Percentiles rank a stretch among this genome's conserved stretches.
These are phyloP conservation scores for Thamnaconus septentrionalis DNA, from an alignment of 2,113 vertebrate genomes.

Conservation along the genomic window DNA sequence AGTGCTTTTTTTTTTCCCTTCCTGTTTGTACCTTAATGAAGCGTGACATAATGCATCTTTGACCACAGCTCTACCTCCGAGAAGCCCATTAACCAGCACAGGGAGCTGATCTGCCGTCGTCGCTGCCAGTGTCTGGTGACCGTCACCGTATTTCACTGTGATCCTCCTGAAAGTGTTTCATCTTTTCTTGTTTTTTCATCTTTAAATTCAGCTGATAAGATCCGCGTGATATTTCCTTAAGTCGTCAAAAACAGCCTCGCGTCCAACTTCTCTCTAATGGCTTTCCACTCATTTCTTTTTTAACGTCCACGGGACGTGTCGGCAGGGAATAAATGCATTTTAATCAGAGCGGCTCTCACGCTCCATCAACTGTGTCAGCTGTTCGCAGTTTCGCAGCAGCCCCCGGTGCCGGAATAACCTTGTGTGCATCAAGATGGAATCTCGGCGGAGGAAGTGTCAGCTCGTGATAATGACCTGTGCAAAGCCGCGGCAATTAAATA, in stretches of 20 bases:
- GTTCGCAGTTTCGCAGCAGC: constrained; percentile 37
- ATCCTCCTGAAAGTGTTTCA: not conserved
- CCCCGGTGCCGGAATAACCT: constrained; percentile 26
- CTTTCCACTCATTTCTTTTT: constrained; percentile 22
- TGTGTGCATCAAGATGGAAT: constrained; percentile 19
- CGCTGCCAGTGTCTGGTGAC: constrained; percentile 19
- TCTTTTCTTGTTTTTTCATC: not conserved
- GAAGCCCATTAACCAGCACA: constrained; percentile 30
- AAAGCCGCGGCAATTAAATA: not conserved
- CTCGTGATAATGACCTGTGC: constrained; percentile 32
- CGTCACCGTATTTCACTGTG: constrained; percentile 11
- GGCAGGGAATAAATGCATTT: constrained; percentile 15
- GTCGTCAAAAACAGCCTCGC: not conserved
- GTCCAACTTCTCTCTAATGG: constrained; percentile 37
- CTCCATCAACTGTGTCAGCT: constrained; percentile 26
- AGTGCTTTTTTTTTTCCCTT: constrained; percentile 1
- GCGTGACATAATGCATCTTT: constrained; percentile 18
- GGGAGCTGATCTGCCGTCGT: constrained; percentile 12
- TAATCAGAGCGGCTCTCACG: constrained; percentile 27
- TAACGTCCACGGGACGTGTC: constrained; percentile 22
- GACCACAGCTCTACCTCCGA: constrained; percentile 14
- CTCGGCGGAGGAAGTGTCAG: constrained; percentile 35
- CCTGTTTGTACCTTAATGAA: constrained; percentile 10
- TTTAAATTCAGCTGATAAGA: not conserved
- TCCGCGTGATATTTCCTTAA: too few species aligned